Evolutionary conservation across 2,113 vertebrate genomes (phyloP), one percentile per base, ranked within the genome.

Genomic region (Protobothrops flavoviridis): DNA sequence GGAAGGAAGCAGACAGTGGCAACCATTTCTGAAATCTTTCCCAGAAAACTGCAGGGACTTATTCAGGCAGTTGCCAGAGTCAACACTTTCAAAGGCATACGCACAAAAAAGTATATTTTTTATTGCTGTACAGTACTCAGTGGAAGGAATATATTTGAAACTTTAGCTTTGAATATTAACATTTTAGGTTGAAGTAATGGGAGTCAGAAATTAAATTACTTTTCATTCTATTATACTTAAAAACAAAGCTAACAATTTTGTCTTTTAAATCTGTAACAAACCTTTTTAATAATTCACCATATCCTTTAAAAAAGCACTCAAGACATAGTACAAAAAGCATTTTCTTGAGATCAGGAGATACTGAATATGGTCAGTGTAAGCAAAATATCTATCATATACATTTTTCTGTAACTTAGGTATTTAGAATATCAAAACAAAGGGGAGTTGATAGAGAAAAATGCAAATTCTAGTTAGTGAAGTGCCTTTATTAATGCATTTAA

Each of bases 401-500:
- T 87, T 93, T 64, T 11, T 50, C 13, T 92, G 0, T 95, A 94
- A 85, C 55, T 93, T 97, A 81, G 45, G 94, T 95, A 87, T 94
- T 95, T 91, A 90, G 1, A 95, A 88, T 89, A 87, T 87, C 93
- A 94, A 87, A 96, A 64, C 17, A 95, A 90, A 94, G 85, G 93
- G 94, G 26, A 92, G 56, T 39, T 95, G 50, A 89, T 93, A 95
- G 85, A 95, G 96, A 95, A 94, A 20, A 96, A 94, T 96, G 86
- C 95, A 93, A 91, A 50, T 9, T 0, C 0, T 81, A 57, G 9
- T 96, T 94, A 91, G 50, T 85, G 96, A 95, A 94, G 53, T 24
- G 88, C 88, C 39, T 81, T 94, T 93, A 90, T 96, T 97, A 95
- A 96, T 97, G 81, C 85, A 94, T 96, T 96, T 97, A 96, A 97